Evolutionary conservation across 2,113 vertebrate genomes (phyloP).

Genomic region (Saguinus midas): DNA sequence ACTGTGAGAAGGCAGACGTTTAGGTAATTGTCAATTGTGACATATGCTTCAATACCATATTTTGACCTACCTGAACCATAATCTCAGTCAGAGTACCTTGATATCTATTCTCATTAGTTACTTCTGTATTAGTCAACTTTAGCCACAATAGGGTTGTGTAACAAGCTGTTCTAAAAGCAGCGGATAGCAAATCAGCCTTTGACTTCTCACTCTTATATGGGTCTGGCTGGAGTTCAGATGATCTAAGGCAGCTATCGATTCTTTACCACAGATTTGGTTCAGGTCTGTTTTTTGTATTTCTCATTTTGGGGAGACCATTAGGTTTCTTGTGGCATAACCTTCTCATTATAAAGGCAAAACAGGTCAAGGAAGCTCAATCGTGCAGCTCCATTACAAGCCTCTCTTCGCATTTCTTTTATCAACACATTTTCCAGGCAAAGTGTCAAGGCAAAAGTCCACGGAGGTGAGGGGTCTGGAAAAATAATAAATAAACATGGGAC

Average conservation of each 20-base stretch:
- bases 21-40: neutral
- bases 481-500: neutral
- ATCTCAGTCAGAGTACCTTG: neutral
- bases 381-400: neutral
- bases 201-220: neutral
- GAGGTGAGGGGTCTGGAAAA: neutral
- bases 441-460: neutral
- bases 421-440: neutral
- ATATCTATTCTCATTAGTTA: slow-evolving; percentile 15
- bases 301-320: neutral
- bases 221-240: neutral
- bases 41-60: neutral
- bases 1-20: neutral
- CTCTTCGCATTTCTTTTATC: neutral
- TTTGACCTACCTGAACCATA: neutral
- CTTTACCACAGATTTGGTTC: neutral
- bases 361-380: neutral
- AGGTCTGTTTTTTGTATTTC: neutral
- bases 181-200: neutral
- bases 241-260: neutral
- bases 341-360: neutral
- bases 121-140: neutral
- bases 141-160: neutral
- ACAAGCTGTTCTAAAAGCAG: neutral
- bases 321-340: neutral